These are phyloP conservation scores for Mormyrus proboscirostris DNA, from an alignment of 2,797 vertebrate genomes.

Conservation along the genomic window DNA sequence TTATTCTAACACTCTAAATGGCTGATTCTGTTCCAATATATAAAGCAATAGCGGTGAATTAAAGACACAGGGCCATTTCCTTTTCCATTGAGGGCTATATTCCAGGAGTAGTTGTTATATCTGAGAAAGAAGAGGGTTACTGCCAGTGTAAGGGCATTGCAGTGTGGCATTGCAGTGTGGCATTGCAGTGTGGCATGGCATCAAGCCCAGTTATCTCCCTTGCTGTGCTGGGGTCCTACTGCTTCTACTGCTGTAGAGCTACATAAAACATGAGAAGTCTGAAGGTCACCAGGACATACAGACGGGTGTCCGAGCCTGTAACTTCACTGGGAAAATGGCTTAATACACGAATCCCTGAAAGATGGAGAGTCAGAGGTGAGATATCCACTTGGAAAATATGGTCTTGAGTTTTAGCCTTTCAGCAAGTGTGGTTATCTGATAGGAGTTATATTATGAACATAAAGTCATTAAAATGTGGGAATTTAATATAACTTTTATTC, in stretches of 20 bases:
- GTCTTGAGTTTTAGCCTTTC: background rate
- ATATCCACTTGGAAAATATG: constrained; percentile 14
- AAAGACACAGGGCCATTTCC: background rate
- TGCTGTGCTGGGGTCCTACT: background rate
- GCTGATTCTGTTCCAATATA: background rate
- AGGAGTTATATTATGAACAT: background rate
- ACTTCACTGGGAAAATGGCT: constrained; percentile 8
- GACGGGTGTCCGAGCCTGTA: background rate
- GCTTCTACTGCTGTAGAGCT: background rate
- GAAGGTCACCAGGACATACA: background rate
- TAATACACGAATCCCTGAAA: constrained; percentile 32
- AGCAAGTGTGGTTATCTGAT: background rate
- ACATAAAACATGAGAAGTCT: background rate
- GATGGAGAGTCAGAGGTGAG: constrained; percentile 37
- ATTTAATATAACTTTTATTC: constrained; percentile 37
- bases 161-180: background rate
- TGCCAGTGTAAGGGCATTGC: background rate
- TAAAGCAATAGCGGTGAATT: background rate
- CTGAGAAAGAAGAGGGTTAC: background rate
- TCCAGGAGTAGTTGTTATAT: background rate
- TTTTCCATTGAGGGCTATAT: background rate
- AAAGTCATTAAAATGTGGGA: constrained; percentile 26
- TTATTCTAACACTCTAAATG: background rate
- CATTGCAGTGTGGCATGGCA: background rate
- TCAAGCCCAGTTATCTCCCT: background rate